Evolutionary conservation across 1,140 invertebrate genomes (phyloP), one percentile per base, ranked within the genome.

Genomic region (Linepithema humile): DNA sequence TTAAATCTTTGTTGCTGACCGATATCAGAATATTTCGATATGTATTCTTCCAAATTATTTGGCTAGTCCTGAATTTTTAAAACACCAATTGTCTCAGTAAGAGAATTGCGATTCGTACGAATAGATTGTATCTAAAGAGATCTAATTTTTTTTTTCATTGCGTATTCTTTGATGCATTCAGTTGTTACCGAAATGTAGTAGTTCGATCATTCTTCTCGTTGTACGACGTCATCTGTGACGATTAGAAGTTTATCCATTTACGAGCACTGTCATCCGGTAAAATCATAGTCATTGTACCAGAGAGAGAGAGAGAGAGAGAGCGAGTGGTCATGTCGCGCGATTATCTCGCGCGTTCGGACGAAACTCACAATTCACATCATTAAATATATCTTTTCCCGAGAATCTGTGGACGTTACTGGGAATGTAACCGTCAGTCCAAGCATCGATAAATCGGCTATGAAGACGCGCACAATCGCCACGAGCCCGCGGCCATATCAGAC

Each of bases 401-500:
- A 78, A 69, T 29, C 15, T 45, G 64, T 43, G 75, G 35, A 55
- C 64, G 48, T 55, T 70, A 69, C n/a, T n/a, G 0, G 50, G 26
- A 23, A 17, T 20, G 29, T 57, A 20, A 48, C 26, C 38, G 40
- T n/a, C 10, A 65, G 29, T 77, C 43, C 40, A 35, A 29, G 40
- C 32, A 26, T 65, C 73, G n/a, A 17, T 12, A 38, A 50, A 50
- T 77, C 73, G 40, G 29, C 57, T 32, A 62, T 12, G 29, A 77
- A 12, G 75, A 80, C 86, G 85, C 82, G 57, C 43, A 62, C 48
- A 32, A 69, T 84, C 73, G 50, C 32, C 78, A 91, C 90, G 91
- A 90, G 88, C 2, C 73, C 26, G 90, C 91, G 88, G 87, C 85
- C 90, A 91, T 77, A 91, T 94, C 92, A 94, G 88, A 94, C 94